A percentile compares a stretch with the other conserved stretches of the same genome.
These are phyloP conservation scores for Rhyacichthys aspro DNA, from an alignment of 2,797 vertebrate species.

Conservation along the genomic window DNA sequence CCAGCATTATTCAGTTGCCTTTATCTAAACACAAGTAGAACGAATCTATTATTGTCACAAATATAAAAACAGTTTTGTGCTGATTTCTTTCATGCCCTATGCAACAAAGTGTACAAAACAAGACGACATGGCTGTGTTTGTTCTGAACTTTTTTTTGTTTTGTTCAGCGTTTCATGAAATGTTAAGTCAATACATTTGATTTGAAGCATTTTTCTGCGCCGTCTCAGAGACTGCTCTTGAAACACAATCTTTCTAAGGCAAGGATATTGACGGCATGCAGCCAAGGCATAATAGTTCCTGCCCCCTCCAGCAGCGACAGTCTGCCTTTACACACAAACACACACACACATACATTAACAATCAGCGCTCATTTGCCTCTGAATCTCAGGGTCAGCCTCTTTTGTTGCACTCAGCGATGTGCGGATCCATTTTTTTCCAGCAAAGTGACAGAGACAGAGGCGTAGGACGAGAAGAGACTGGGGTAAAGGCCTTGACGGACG, in stretches of 20 bases:
- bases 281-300: conserved; percentile 3
- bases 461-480: conserved; percentile 11
- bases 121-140: no score
- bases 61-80: no score
- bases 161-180: no score
- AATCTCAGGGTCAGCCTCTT: conserved; percentile 24
- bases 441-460: conserved; percentile 9
- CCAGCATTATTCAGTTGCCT: no score
- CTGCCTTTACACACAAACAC: conserved; percentile 1
- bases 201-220: not conserved
- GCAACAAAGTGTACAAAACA: no score
- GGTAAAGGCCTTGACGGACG: conserved; percentile 39
- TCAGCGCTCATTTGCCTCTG: conserved; percentile 7
- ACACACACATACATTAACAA: not conserved
- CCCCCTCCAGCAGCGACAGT: conserved; percentile 16
- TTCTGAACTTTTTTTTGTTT: no score
- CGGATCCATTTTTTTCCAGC: conserved; percentile 13
- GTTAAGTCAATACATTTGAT: not conserved
- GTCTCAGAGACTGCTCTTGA: conserved; percentile 10
- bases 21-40: no score
- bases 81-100: no score
- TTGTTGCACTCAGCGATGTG: conserved; percentile 22
- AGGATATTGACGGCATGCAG: not conserved
- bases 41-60: no score
- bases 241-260: not conserved